Conservation (phyloP, 2,888 invertebrate species). For the Nomada lathburiana region DNA sequence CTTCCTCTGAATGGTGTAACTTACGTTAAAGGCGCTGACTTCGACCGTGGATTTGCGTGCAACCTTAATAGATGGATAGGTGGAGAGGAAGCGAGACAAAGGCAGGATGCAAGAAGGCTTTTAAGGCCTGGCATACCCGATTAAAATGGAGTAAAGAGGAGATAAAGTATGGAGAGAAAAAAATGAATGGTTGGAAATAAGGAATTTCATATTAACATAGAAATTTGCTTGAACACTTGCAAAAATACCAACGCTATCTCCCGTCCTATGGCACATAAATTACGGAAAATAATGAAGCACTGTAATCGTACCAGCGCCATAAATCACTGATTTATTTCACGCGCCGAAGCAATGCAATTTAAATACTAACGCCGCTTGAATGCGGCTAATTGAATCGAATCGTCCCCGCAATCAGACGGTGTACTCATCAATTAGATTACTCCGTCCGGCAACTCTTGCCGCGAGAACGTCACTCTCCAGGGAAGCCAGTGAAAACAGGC, state of each 20-base stretch:
- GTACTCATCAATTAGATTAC: background rate
- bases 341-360: no score
- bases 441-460: background rate
- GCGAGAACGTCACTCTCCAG: background rate
- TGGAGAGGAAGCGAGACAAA: background rate
- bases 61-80: constrained; percentile 11
- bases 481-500: background rate
- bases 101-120: background rate
- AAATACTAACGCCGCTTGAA: no score
- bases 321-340: no score
- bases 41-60: constrained; percentile 21
- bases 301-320: no score
- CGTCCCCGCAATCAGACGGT: background rate
- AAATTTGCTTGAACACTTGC: no score
- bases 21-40: constrained; percentile 24
- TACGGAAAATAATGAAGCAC: no score
- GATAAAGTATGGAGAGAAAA: background rate
- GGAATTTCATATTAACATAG: background rate
- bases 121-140: background rate
- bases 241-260: no score
- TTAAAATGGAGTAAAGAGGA: background rate
- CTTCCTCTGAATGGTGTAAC: constrained; percentile 1
- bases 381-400: no score
- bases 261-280: no score
- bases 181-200: background rate